Conservation (phyloP, 2,113 vertebrate species). For the Candoia aspera region DNA sequence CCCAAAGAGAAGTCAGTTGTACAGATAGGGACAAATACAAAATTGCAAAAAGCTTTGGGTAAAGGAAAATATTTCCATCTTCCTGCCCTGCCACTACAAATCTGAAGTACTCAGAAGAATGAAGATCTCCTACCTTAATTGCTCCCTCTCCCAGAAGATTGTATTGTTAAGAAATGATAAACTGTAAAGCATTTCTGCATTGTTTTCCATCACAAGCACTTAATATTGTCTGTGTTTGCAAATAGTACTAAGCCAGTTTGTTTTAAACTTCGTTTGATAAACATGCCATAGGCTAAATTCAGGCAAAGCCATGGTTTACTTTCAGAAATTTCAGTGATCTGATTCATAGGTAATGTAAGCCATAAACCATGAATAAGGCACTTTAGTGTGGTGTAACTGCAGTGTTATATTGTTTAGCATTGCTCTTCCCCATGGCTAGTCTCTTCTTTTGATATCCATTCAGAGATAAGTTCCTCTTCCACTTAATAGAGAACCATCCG, state of each 20-base stretch:
- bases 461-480: background rate
- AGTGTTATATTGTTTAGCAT: background rate
- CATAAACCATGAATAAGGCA: background rate
- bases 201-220: background rate
- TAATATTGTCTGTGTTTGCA: background rate
- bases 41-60: background rate
- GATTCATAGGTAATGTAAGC: background rate
- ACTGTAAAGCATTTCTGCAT: background rate
- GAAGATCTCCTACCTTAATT: background rate
- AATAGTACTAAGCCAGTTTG: background rate
- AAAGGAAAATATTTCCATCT: background rate
- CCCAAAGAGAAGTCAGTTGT: background rate
- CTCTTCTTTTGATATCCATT: background rate
- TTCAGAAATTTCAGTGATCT: background rate
- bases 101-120: background rate
- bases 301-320: background rate
- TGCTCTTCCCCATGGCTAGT: background rate
- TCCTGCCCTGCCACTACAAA: background rate
- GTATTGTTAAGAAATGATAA: background rate
- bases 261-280: background rate
- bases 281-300: too few relatives aligned
- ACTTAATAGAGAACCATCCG: background rate
- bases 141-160: background rate
- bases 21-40: background rate
- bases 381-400: background rate